Evolutionary conservation across 2,113 vertebrate genomes (phyloP).

Genomic region (Numenius arquata): DNA sequence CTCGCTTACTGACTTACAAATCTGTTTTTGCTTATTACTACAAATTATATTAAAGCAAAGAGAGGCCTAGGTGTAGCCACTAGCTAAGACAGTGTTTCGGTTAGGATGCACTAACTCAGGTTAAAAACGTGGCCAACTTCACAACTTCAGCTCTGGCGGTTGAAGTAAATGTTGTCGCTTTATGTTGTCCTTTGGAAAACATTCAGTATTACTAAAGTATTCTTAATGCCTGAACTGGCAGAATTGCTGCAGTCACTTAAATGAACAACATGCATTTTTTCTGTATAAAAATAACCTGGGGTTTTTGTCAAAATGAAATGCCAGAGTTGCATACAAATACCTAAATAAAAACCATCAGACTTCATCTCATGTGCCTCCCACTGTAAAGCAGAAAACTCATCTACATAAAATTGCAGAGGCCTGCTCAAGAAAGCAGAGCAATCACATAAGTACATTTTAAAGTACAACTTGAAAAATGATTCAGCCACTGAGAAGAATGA

Average conservation of each 20-base stretch:
- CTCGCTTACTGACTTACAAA: neutral
- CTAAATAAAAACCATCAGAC: slow-evolving; percentile 30
- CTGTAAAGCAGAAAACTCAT: slow-evolving; percentile 4
- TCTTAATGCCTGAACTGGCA: slow-evolving; percentile 32
- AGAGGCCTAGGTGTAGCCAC: neutral
- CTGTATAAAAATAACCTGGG: neutral
- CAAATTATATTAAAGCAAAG: neutral
- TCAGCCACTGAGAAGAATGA: neutral
- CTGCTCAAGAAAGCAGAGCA: slow-evolving; percentile 14
- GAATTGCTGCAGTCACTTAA: slow-evolving; percentile 21
- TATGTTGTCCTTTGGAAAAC: neutral
- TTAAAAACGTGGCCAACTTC: neutral
- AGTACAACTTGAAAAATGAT: slow-evolving; percentile 6
- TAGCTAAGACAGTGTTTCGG: neutral
- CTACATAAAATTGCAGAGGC: slow-evolving; percentile 37
- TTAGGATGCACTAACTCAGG: neutral
- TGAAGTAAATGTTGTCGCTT: neutral
- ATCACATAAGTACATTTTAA: neutral
- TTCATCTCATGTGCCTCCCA: neutral
- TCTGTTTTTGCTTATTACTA: neutral
- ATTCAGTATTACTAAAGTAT: neutral
- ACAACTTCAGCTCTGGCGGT: neutral
- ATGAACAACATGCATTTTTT: slow-evolving; percentile 18
- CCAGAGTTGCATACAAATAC: slow-evolving; percentile 5
- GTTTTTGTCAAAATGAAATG: neutral